These are phyloP conservation scores for Gallinago stenura DNA, from an alignment of 2,797 vertebrate species.

Conservation along the genomic window DNA sequence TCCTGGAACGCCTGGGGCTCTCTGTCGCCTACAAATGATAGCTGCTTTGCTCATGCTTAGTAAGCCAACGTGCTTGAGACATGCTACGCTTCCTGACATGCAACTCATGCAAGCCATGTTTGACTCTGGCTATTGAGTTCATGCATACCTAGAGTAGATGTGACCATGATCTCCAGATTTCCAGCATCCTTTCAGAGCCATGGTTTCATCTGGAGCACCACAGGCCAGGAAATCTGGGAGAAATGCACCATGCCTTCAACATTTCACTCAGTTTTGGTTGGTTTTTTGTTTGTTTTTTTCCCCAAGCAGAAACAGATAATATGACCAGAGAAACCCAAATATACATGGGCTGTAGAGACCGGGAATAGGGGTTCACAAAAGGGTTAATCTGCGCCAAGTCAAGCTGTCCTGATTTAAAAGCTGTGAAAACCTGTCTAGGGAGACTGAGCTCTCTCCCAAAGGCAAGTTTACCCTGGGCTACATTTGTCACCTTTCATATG, in stretches of 20 bases:
- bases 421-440: neutral
- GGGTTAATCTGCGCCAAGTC: neutral
- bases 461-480: conserved; percentile 39
- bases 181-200: neutral
- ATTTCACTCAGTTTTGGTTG: neutral
- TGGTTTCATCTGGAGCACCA: neutral
- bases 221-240: neutral
- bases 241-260: neutral
- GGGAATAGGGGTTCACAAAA: neutral
- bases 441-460: conserved; percentile 11
- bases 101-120: neutral
- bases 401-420: neutral
- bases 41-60: neutral
- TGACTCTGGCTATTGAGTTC: neutral
- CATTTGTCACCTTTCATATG: conserved; percentile 53
- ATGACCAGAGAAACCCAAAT: neutral
- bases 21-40: neutral
- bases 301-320: neutral
- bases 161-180: neutral
- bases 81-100: accelerated
- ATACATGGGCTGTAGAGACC: neutral
- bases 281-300: accelerated
- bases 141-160: neutral
- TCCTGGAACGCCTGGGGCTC: neutral
- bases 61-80: neutral